Evolutionary conservation across 1,140 invertebrate species (phyloP).

Genomic region (Papilio machaon): DNA sequence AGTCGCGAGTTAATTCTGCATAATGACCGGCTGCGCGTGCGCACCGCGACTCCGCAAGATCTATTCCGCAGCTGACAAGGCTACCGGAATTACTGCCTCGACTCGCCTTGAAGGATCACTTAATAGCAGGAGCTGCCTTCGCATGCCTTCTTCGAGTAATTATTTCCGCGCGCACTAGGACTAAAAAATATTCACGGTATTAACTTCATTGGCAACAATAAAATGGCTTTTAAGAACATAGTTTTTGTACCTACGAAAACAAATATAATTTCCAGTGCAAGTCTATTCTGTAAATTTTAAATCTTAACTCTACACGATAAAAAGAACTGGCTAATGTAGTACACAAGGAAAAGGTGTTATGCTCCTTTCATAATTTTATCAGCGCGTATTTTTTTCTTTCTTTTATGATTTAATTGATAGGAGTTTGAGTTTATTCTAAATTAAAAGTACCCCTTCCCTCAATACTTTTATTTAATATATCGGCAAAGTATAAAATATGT

Average conservation of each 20-base stretch:
- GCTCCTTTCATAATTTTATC: neutral
- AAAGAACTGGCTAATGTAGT: neutral
- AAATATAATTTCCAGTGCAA: too few relatives aligned
- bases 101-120: constrained; percentile 36
- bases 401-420: too few relatives aligned
- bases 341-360: neutral
- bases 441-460: neutral
- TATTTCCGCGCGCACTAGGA: constrained; percentile 27
- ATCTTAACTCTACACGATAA: neutral
- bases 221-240: neutral
- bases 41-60: constrained; percentile 6
- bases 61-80: constrained; percentile 33
- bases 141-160: neutral
- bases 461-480: neutral
- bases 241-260: too few relatives aligned
- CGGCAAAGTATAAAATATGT: neutral
- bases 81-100: constrained; percentile 35
- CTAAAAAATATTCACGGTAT: neutral
- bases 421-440: too few relatives aligned
- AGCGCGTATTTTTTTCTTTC: too few relatives aligned
- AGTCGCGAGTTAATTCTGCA: constrained; percentile 17
- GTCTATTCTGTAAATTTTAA: too few relatives aligned
- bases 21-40: constrained; percentile 35
- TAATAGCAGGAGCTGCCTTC: constrained; percentile 34
- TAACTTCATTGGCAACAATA: neutral